Conservation (phyloP, 1,140 invertebrate genomes). For the Dufourea novaeangliae region DNA sequence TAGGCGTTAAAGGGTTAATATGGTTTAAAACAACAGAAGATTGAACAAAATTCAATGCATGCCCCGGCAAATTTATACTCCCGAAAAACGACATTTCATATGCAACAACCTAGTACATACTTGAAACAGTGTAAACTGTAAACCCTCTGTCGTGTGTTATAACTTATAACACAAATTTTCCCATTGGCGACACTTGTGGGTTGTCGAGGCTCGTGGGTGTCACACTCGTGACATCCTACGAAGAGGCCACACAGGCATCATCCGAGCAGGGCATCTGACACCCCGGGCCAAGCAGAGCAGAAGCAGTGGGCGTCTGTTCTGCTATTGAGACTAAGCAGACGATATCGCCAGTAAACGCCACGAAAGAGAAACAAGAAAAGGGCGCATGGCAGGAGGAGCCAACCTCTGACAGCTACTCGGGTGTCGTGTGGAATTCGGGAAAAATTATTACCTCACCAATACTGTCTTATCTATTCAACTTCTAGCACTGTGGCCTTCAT, state of each 20-base stretch:
- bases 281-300: conserved; percentile 52
- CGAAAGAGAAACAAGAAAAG: conserved; percentile 19
- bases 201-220: conserved; percentile 31
- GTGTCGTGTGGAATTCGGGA: conserved; percentile 34
- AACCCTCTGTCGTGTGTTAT: too few relatives aligned
- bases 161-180: background rate
- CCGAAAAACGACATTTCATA: too few relatives aligned
- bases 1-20: too few relatives aligned
- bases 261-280: conserved; percentile 58
- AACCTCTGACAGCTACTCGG: conserved; percentile 17
- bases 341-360: conserved; percentile 53
- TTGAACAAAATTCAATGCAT: too few relatives aligned
- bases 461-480: background rate
- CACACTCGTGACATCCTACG: conserved; percentile 49
- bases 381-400: background rate
- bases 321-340: conserved; percentile 70
- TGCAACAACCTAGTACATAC: too few relatives aligned
- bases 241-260: conserved; percentile 48
- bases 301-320: conserved; percentile 69
- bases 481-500: background rate
- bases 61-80: too few relatives aligned
- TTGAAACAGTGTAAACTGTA: too few relatives aligned
- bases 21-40: too few relatives aligned
- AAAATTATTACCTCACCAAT: conserved; percentile 17
- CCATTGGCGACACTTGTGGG: background rate